These are phyloP conservation scores for Leptinotarsa defecta DNA, from an alignment of 1,140 invertebrate species.

Conservation along the genomic window DNA sequence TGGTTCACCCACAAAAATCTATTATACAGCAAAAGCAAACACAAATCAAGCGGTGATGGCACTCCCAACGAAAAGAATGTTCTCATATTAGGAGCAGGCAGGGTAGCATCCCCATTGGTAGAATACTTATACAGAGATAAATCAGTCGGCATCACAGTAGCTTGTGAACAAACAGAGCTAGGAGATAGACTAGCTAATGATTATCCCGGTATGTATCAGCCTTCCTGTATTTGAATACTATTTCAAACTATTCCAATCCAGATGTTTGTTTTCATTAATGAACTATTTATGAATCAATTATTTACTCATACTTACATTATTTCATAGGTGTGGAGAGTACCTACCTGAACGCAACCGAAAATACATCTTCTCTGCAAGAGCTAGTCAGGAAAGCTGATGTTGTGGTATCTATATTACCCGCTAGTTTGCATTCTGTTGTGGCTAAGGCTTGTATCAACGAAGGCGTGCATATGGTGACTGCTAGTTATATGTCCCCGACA, in stretches of 20 bases:
- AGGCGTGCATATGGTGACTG: conserved; percentile 92
- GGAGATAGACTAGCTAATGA: conserved; percentile 78
- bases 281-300: too few species aligned
- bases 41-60: conserved; percentile 59
- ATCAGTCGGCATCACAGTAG: conserved; percentile 81
- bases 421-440: conserved; percentile 81
- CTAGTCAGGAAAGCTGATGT: conserved; percentile 78
- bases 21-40: conserved; percentile 57
- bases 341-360: conserved; percentile 79
- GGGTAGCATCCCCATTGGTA: conserved; percentile 90
- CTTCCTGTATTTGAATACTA: too few species aligned
- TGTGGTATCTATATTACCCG: conserved; percentile 90
- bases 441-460: conserved; percentile 87
- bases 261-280: too few species aligned
- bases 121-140: conserved; percentile 89
- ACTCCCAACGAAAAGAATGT: conserved; percentile 65
- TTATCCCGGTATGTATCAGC: conserved; percentile 59
- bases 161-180: conserved; percentile 86
- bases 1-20: background rate
- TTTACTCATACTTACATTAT: too few species aligned
- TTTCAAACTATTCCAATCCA: too few species aligned
- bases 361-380: conserved; percentile 71
- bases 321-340: conserved; percentile 73
- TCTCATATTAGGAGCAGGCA: conserved; percentile 92
- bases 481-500: conserved; percentile 88